Evolutionary conservation across 1,140 invertebrate species (phyloP), one percentile per base, ranked within the genome.

Genomic region (Himalopsyche phryganea): DNA sequence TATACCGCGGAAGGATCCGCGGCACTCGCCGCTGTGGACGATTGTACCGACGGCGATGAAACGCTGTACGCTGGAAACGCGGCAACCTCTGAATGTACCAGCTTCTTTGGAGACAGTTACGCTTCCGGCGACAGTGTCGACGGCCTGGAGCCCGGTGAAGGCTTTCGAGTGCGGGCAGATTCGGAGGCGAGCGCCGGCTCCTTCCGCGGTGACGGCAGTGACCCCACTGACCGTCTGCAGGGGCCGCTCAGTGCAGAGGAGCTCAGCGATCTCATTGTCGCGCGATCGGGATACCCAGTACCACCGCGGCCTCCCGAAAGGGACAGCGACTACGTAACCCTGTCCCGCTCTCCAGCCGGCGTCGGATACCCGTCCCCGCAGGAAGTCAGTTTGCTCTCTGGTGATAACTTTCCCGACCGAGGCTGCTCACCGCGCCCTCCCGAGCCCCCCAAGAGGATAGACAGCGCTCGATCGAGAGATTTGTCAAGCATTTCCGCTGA

Each of bases 161-260:
- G 28, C 10, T 85, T 84, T 64, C 74, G 84, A 33, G 73, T 81
- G 65, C 76, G 89, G 10, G 86, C 86, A 18, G 89, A 90, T 62
- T 91, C 88, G 9, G 87, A 88, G 59, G 80, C 89, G 0, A 90
- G 88, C 68, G 83, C 81, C 20, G 83, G 82, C 14, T 91, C 88
- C 55, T 92, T 91, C 66, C 83, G 88, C 20, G 89, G 89, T n/a
- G 89, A 92, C 66, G 89, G 89, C 1, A 91, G 88, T 67, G 89
- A 92, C 71, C 89, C 89, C 2, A 88, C 88, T 1, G 88, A 89
- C 65, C 85, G 83, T 40, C 84, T 86, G 65, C 87, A 88, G n/a
- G 80, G 81, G 28, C 71, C 89, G 40, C 72, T 92, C 3, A 87
- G 87, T 13, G 89, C 89, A 13, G 87, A 88, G 63, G 89, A 92